Evolutionary conservation across 2,888 invertebrate genomes (phyloP), one percentile per base, ranked within the genome.

Genomic region (Poecilus cupreus): DNA sequence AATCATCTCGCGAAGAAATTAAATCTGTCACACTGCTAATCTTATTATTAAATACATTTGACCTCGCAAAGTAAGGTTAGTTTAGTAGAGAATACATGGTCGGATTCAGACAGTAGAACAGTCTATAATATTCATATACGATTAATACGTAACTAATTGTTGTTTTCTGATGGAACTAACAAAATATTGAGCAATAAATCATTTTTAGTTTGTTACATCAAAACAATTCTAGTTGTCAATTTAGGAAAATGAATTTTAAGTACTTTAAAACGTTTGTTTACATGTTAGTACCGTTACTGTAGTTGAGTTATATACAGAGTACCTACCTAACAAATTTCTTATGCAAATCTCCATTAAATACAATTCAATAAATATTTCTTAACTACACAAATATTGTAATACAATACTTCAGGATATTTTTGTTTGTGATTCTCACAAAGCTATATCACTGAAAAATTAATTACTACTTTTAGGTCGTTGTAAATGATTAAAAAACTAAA

Each of bases 281-380:
- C 32, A 32, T 37, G 20, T 81, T 81, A 81, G 81, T 74, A 81
- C 81, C 81, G 81, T 81, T 81, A 74, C 81, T 81, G 81, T 75
- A 81, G 81, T 75, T 60, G 60, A 75, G 43, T 54, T 75, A 79
- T 79, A 68, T 79, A 79, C 79, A 79, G 24, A 37, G 57, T 64
- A 72, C 43, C 32, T 51, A 51, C 43, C 43, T 72, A 37, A 37
- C 13, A 70, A 26, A 54, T 49, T 51, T 54, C 13, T 75, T 75
- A 74, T 68, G 51, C 26, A 54, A 43, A 43, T 72, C 11, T 49
- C 26, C 43, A 72, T 46, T 43, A 80, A 49, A 39, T 43, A 80
- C 32, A 72, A 70, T 72, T 80, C 24, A 80, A 75, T 81, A 75
- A 64, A 75, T 75, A 60, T 57, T 26, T 68, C 39, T 49, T 75